Evolutionary conservation across 2,113 vertebrate genomes (phyloP).

Genomic region (Orientallactaga bullata): DNA sequence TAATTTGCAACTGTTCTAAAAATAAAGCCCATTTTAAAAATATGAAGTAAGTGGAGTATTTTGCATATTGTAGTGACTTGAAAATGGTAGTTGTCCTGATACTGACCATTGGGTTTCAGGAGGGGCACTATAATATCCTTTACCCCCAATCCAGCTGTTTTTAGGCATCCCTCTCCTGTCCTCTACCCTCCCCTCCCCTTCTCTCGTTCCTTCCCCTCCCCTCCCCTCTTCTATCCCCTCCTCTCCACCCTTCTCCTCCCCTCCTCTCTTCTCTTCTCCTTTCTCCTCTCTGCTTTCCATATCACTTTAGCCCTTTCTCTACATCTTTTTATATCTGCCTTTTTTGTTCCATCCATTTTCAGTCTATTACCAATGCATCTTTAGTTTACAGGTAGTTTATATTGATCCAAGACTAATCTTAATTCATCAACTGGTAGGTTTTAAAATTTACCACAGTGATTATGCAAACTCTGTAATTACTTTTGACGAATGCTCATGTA

Average conservation of each 20-base stretch:
- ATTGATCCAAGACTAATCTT: conserved; percentile 35
- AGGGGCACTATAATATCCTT: neutral
- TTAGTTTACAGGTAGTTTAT: neutral
- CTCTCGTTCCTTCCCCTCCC: neutral
- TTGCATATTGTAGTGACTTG: neutral
- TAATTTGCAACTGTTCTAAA: conserved; percentile 30
- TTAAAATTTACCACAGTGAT: conserved; percentile 39
- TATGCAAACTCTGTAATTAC: conserved; percentile 13
- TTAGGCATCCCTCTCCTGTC: neutral
- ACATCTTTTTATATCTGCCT: neutral
- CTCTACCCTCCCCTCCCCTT: neutral
- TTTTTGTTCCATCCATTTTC: neutral
- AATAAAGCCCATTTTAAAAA: neutral
- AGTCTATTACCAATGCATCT: neutral
- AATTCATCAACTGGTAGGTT: neutral
- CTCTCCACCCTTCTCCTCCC: neutral
- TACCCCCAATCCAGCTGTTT: neutral
- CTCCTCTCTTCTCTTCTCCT: neutral
- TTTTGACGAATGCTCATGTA: neutral
- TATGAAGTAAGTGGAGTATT: neutral
- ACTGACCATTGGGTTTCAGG: neutral
- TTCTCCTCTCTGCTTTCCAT: neutral
- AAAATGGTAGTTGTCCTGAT: neutral
- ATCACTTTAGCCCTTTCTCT: neutral
- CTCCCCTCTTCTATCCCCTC: neutral